Evolutionary conservation across 2,888 invertebrate genomes (phyloP), one percentile per base, ranked within the genome.

Genomic region (Lysandra coridon): DNA sequence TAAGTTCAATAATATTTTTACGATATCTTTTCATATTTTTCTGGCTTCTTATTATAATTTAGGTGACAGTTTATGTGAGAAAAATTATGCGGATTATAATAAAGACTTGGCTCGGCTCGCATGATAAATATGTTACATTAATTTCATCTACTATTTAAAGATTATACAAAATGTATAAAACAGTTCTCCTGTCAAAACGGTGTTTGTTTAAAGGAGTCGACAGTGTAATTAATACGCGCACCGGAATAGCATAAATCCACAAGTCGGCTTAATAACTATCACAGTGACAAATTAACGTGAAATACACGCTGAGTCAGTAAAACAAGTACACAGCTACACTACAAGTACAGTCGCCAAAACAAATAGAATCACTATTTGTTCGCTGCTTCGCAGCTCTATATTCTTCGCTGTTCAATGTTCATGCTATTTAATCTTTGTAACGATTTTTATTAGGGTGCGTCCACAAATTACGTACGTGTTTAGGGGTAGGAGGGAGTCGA

Each of bases 1-100:
- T 60, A 78, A 78, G 74, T 44, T 74, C 23, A 37, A 74, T 33
- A 23, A 69, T 12, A 33, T 37, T 37, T 30, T 69, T 33, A 69
- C 12, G 4, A 14, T 69, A 69, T 37, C 33, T 69, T 69, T 69
- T 69, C 1, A 69, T 14, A 37, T 14, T 69, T 69, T 33, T 33
- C 12, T 14, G 14, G 17, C 1, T 33, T 33, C 69, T 69, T 69
- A 69, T 69, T 17, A 69, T 14, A 64, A 64, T 30, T 30, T 12
- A 64, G 30, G 10, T 64, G 64, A 12, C 64, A 64, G 30, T 64
- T 64, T 64, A 64, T 30, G 1, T 0, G 64, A 30, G 3, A 64
- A 10, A 10, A 64, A 60, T 23, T 62, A 23, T 62, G 12, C 64
- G 30, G 30, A 64, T 30, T 64, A 12, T 12, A 30, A 64, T 30